Evolutionary conservation across 2,797 vertebrate genomes (phyloP), one percentile per base, ranked within the genome.

Genomic region (Sebastes nivosus): DNA sequence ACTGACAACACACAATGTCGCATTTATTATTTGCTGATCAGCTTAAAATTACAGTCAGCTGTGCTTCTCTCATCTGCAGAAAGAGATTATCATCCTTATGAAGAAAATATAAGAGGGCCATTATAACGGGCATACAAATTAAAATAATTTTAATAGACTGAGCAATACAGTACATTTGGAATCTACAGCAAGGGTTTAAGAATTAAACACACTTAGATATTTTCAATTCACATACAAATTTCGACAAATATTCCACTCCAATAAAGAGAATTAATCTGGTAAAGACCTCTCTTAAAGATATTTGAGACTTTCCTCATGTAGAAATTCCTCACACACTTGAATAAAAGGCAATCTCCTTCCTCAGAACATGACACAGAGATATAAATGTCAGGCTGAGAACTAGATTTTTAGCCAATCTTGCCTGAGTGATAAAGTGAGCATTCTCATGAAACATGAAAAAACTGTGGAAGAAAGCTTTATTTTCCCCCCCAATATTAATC

Each of bases 251-350:
- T 50, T 38, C 34, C 4, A 57, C 42, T 38, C 5, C n/a, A 24
- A 11, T 18, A 30, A 54, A 72, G 2, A 57, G 16, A 72, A 70
- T 29, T 5, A 29, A 57, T 58, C 60, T 1, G 13, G 42, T 13
- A 68, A 54, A 60, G 36, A 68, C 46, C 27, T 54, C 27, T 67
- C 24, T 32, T 27, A 5, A 32, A 32, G 2, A 58, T 32, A 12
- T 38, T 22, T 5, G 2, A 75, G 77, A 42, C 79, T 67, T 32
- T 74, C 64, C 25, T 52, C 34, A 69, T 64, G 18, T 25, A 32
- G 25, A 77, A 75, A 82, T 71, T 52, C 78, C 76, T 85, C 73
- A 74, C 65, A 61, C 61, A 74, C 67, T 71, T 59, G 74, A n/a
- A 42, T 25, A 58, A 83, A 72, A 79, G 20, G 13, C 32, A 6